phyloP scores from a whole-genome alignment of 1,140 invertebrate species.

The Steinernema khuongi region DNA sequence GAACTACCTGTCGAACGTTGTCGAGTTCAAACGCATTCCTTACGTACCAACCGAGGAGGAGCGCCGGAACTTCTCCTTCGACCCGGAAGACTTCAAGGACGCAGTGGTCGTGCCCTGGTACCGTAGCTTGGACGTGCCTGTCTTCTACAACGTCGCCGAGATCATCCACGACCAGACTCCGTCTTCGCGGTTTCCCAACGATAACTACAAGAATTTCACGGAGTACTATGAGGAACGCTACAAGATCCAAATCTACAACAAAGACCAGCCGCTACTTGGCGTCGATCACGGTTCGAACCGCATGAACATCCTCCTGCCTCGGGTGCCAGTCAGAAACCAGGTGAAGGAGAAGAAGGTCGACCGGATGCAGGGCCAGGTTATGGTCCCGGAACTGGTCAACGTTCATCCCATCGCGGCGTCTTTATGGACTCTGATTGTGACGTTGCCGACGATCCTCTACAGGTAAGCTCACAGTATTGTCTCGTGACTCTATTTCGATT shows the following conservation, averaged over 20 bases:
- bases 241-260: constrained; percentile 78
- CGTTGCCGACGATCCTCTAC: constrained; percentile 88
- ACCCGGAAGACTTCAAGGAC: constrained; percentile 70
- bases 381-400: constrained; percentile 91
- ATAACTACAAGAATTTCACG: constrained; percentile 83
- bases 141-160: constrained; percentile 88
- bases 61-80: constrained; percentile 71
- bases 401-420: constrained; percentile 93
- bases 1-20: constrained; percentile 16
- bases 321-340: constrained; percentile 53
- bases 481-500: constrained; percentile 10
- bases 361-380: constrained; percentile 68
- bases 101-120: constrained; percentile 99
- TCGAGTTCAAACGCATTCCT: constrained; percentile 39
- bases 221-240: constrained; percentile 93
- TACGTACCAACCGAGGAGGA: constrained; percentile 65
- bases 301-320: constrained; percentile 87
- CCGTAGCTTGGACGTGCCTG: constrained; percentile 89
- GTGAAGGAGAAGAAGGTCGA: constrained; percentile 53
- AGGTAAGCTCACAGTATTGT: constrained; percentile 59
- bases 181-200: constrained; percentile 80
- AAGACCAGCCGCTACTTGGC: constrained; percentile 81
- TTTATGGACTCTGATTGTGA: constrained; percentile 91
- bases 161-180: constrained; percentile 80
- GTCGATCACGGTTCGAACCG: constrained; percentile 95